phyloP scores from a whole-genome alignment of 2,888 invertebrate genomes.

The Thelaira solivaga region DNA sequence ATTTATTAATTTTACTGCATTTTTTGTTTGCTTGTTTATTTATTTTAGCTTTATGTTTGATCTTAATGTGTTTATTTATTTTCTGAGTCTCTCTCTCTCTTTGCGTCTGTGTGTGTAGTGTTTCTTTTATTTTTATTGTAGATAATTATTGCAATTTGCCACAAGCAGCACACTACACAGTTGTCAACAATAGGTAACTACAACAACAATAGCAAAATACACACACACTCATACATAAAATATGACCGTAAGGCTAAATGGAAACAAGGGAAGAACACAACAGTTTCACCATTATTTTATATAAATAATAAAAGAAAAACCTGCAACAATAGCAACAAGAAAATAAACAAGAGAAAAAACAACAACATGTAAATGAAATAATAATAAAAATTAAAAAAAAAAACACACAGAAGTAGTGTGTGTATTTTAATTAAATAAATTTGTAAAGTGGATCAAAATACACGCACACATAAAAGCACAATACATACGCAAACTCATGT shows the following conservation, averaged over 20 bases:
- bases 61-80: constrained; percentile 14
- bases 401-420: too few relatives aligned
- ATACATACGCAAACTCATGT: neutral
- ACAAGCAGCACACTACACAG: constrained; percentile 26
- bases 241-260: constrained; percentile 52
- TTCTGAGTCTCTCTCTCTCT: neutral
- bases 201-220: constrained; percentile 18
- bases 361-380: neutral
- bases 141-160: constrained; percentile 63
- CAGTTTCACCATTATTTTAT: constrained; percentile 57
- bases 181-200: constrained; percentile 35
- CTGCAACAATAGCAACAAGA: neutral
- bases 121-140: constrained; percentile 52
- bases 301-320: constrained; percentile 57
- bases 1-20: constrained; percentile 53
- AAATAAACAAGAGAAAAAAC: constrained; percentile 7
- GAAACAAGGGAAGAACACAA: constrained; percentile 54
- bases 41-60: neutral
- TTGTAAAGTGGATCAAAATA: constrained; percentile 59
- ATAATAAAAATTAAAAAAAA: constrained; percentile 43
- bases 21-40: too few relatives aligned
- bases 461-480: neutral
- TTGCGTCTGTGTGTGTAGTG: too few relatives aligned
- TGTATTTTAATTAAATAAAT: constrained; percentile 62
- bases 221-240: too few relatives aligned